Evolutionary conservation across 2,113 vertebrate species (phyloP).

Genomic region (Zeus faber): DNA sequence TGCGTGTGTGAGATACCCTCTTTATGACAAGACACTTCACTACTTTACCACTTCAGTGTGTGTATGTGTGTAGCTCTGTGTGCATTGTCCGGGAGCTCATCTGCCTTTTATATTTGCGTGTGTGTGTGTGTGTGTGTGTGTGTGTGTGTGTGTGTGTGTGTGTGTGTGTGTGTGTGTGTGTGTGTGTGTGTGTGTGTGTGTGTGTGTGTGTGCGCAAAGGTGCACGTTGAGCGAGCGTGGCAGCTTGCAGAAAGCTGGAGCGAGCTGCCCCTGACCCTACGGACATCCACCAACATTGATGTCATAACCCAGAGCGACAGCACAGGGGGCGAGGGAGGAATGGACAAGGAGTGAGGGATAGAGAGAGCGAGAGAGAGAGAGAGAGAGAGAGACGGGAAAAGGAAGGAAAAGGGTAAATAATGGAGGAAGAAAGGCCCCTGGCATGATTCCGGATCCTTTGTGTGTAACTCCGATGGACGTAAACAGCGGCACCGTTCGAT

Average conservation of each 20-base stretch:
- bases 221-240: not conserved
- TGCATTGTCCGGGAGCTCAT: too few relatives aligned
- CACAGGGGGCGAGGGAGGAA: too few relatives aligned
- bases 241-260: conserved; percentile 31
- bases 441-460: too few relatives aligned
- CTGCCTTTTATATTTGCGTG: not conserved
- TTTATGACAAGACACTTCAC: too few relatives aligned
- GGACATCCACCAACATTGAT: conserved; percentile 43
- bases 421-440: conserved; percentile 8
- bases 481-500: too few relatives aligned
- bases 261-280: conserved; percentile 6
- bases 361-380: too few relatives aligned
- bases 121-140: conserved; percentile 4
- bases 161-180: not conserved
- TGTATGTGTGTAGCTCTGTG: not conserved
- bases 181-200: conserved; percentile 1
- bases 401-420: conserved; percentile 6
- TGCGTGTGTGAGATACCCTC: too few relatives aligned
- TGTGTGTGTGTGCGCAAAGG: not conserved
- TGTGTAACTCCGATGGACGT: too few relatives aligned
- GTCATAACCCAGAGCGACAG: conserved; percentile 35
- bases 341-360: too few relatives aligned
- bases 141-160: not conserved
- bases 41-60: not conserved
- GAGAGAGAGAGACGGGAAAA: too few relatives aligned